Evolutionary conservation across 1,140 invertebrate genomes (phyloP), one percentile per base, ranked within the genome.

Genomic region (Bombus ignitus): DNA sequence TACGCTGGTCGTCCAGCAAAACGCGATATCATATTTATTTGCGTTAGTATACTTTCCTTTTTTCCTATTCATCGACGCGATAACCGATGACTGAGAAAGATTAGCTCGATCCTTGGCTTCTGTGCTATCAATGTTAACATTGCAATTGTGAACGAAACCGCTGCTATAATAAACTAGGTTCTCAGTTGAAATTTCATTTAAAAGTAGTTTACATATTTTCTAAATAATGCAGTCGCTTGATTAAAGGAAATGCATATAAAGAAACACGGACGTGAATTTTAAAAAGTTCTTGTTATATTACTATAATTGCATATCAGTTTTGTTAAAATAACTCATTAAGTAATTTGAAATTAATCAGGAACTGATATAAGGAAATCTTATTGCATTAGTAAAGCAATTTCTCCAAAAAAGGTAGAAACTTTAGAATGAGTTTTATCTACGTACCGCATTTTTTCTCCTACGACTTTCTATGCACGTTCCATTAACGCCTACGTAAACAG

Each of bases 391-490:
- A 18, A 4, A 66, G 9, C 5, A 75, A 9, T 71, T 35, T 74
- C 22, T 53, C 6, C 9, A 53, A 28, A 44, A 32, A 22, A 65
- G 47, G 18, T 22, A 32, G 6, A 1, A n/a, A 22, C 8, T 62
- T 25, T 25, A 65, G 66, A 66, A 59, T 42, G 5, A 32, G 59
- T 2, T 53, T 32, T 37, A 73, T 32, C 53, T 28, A 65, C 77
- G 75, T 72, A 37, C 22, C 32, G 39, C 18, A 32, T 77, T 70
- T 89, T 87, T 82, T 71, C 66, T 90, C 80, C 39, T 71, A 74
- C 65, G 57, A 89, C 80, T 90, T 83, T 90, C 82, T 79, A 88
- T 83, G 76, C 75, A 81, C 85, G 72, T 86, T 88, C 68, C 83
- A 83, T 32, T 86, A 76, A 90, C 88, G 88, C 86, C 86, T 88